These are phyloP conservation scores for Centropus unirufus DNA, from an alignment of 2,113 vertebrate genomes.

Conservation along the genomic window DNA sequence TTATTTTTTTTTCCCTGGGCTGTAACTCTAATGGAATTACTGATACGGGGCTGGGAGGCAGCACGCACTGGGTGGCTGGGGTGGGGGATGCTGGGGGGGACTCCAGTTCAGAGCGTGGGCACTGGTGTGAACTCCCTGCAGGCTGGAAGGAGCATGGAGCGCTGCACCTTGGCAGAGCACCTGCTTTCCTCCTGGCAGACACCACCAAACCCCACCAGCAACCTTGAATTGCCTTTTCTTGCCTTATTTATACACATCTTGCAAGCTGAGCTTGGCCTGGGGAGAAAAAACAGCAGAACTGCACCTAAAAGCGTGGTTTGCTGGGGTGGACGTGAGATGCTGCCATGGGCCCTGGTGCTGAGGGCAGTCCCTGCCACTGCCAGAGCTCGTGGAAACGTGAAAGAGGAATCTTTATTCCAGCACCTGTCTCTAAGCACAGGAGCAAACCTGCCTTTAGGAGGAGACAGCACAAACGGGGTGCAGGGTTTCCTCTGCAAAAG, in stretches of 20 bases:
- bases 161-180: slow-evolving; percentile 42
- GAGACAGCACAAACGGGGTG: fast-evolving
- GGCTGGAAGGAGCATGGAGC: slow-evolving; percentile 52
- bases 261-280: background rate
- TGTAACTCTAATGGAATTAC: background rate
- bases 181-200: slow-evolving; percentile 45
- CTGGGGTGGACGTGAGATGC: background rate
- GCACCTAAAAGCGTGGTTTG: background rate
- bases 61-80: background rate
- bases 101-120: background rate
- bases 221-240: background rate
- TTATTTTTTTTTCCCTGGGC: background rate
- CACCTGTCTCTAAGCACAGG: fast-evolving
- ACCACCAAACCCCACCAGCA: background rate
- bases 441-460: background rate
- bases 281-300: background rate
- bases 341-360: background rate
- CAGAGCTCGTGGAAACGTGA: background rate
- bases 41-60: fast-evolving
- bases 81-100: background rate
- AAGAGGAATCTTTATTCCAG: background rate
- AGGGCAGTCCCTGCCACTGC: background rate
- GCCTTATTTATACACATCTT: background rate
- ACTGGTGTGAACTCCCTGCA: slow-evolving; percentile 66
- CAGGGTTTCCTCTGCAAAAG: background rate